Evolutionary conservation across 1,140 invertebrate genomes (phyloP), one percentile per base, ranked within the genome.

Genomic region (Holcopasites calliopsidis): DNA sequence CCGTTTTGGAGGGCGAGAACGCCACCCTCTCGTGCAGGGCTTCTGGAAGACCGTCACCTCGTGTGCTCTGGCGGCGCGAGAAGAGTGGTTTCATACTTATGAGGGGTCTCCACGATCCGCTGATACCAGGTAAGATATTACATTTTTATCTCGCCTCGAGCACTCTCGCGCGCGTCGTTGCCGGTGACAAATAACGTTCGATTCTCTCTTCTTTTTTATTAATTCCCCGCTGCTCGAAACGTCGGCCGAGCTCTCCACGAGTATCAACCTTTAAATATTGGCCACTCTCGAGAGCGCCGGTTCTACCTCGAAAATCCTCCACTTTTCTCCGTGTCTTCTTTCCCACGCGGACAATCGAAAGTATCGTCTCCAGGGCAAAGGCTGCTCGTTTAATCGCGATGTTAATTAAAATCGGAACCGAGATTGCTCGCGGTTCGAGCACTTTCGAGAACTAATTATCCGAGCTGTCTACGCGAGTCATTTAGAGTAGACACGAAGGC

Each of bases 11-110:
- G 88, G 94, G 94, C 44, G 93, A 94, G 49, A 95, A 95, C 87
- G 94, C 94, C 6, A 95, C 94, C 4, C 89, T 96, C 61, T 88
- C 91, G 42, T 96, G 95, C 86, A 92, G 92, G 65, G 95, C 95
- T 4, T 92, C 91, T 21, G 94, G 95, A 11, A 92, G 94, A 77
- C 93, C 93, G 26, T 77, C 86, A 49, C 94, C 93, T 1, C 89
- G 91, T 62, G 92, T 94, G 57, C 80, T 91, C 54, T 94, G 93
- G 93, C 88, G 91, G 70, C 87, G 91, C 21, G 93, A 94, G 77
- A 90, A 90, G 82, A 88, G 86, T 79, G 87, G 83, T 81, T 72
- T 35, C 73, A 88, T 90, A 75, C 79, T 87, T 64, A 83, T 86
- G 66, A 87, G 88, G 64, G 85, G 84, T 70, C 62, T 69, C 71